Percentiles rank a stretch among this genome's conserved stretches.
Conservation (phyloP, 2,888 invertebrate species). For the Patella ulyssiponensis region DNA sequence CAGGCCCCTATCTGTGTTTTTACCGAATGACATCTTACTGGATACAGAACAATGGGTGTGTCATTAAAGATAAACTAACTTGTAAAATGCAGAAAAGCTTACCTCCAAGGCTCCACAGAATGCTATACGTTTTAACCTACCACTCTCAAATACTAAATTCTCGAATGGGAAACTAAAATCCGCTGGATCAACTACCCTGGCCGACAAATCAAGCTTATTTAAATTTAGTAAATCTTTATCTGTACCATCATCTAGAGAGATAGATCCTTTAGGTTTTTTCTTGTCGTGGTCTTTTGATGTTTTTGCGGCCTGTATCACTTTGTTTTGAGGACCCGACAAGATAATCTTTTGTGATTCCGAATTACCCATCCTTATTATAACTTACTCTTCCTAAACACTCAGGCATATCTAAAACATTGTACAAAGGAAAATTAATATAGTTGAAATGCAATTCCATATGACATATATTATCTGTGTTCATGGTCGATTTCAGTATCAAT, state of each 20-base stretch:
- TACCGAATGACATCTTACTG: no score
- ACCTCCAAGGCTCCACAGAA: slow-evolving; percentile 64
- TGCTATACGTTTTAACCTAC: slow-evolving; percentile 58
- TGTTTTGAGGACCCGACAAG: background rate
- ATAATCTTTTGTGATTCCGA: background rate
- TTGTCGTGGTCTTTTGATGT: background rate
- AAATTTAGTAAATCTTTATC: background rate
- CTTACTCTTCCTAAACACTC: no score
- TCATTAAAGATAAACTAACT: background rate
- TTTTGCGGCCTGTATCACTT: background rate
- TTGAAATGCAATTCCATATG: no score
- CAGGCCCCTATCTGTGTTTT: no score
- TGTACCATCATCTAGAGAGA: background rate
- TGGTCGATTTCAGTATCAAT: no score
- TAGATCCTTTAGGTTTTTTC: background rate
- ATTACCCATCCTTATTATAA: background rate
- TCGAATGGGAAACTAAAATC: slow-evolving; percentile 61
- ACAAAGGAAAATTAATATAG: no score
- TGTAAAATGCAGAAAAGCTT: slow-evolving; percentile 17
- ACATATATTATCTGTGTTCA: no score
- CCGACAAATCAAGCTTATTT: background rate
- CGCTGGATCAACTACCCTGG: background rate
- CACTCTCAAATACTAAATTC: slow-evolving; percentile 63
- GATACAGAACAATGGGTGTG: background rate
- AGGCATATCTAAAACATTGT: no score